Conservation (phyloP, 30 jellyfish, hydroid and myxozoan species). For the Sanderia malayensis region DNA sequence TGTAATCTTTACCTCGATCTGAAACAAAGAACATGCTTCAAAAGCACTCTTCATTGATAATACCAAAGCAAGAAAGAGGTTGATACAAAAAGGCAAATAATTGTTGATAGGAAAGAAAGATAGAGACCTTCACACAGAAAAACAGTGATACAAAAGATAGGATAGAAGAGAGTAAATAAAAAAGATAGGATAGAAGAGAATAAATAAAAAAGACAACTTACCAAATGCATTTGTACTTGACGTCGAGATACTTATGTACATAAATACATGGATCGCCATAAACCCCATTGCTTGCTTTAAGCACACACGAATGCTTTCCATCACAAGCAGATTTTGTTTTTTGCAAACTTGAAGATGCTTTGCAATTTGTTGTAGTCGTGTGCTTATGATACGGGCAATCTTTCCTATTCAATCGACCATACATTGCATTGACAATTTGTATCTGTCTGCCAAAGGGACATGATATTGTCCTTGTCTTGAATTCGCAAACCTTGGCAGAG, state of each 20-base stretch:
- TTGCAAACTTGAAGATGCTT: slow-evolving; percentile 29
- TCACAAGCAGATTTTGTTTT: slow-evolving; percentile 33
- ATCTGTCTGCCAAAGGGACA: slow-evolving; percentile 48
- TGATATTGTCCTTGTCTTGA: neutral
- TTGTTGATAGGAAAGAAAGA: no score
- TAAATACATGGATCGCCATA: slow-evolving; percentile 62
- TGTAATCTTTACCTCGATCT: no score
- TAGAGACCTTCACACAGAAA: no score
- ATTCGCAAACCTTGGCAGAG: slow-evolving; percentile 27
- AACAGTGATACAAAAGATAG: no score
- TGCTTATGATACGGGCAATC: slow-evolving; percentile 7
- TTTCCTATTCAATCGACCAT: slow-evolving; percentile 20
- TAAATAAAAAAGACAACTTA: slow-evolving; percentile 7
- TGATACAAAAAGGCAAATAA: no score
- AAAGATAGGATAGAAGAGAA: no score
- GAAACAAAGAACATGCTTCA: no score
- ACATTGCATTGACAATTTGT: slow-evolving; percentile 43
- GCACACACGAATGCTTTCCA: slow-evolving; percentile 34
- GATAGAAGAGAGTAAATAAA: no score
- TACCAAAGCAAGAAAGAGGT: no score
- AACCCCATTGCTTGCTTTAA: slow-evolving; percentile 45
- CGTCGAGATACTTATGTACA: slow-evolving; percentile 44
- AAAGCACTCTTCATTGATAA: no score
- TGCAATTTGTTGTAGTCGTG: slow-evolving; percentile 23
- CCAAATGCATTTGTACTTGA: slow-evolving; percentile 48